Percentiles rank a stretch among this genome's conserved stretches.
phyloP scores from a whole-genome alignment of 2,888 invertebrate genomes.

The Pristionchus arcanus region DNA sequence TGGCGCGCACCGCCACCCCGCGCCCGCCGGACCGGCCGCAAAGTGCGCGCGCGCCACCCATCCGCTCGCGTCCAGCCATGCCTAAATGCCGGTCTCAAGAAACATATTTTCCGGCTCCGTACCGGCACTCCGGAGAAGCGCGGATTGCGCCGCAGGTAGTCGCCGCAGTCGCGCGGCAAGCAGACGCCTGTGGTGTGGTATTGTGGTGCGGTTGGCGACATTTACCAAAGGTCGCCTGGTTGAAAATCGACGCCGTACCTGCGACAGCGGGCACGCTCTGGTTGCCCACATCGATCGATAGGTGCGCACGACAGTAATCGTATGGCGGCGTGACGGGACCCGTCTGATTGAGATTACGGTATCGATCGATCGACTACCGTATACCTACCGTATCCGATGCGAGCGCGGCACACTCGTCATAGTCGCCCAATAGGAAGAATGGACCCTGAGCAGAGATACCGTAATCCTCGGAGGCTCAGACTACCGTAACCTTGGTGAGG shows the following conservation, averaged over 20 bases:
- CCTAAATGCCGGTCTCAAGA: background rate
- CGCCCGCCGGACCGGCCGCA: constrained; percentile 29
- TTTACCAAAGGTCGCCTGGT: constrained; percentile 40
- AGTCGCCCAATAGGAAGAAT: constrained; percentile 69
- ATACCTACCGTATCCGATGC: background rate
- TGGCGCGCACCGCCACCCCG: constrained; percentile 34
- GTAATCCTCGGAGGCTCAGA: background rate
- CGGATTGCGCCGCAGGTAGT: constrained; percentile 26
- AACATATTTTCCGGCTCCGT: background rate
- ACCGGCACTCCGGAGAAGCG: constrained; percentile 14
- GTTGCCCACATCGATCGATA: background rate
- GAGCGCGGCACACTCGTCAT: constrained; percentile 61
- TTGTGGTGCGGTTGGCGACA: background rate
- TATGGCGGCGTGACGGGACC: background rate
- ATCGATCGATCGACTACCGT: background rate
- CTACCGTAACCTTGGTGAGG: constrained; percentile 51
- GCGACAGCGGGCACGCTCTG: constrained; percentile 5
- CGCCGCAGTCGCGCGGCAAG: constrained; percentile 48
- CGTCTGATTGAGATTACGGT: constrained; percentile 28
- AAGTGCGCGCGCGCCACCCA: constrained; percentile 30
- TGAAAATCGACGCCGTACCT: background rate
- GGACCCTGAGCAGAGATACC: constrained; percentile 61
- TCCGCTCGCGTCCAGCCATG: constrained; percentile 9
- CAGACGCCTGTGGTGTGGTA: background rate
- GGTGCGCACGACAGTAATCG: constrained; percentile 53